Conservation (phyloP, 2,113 vertebrate genomes). For the Ascaphus truei region DNA sequence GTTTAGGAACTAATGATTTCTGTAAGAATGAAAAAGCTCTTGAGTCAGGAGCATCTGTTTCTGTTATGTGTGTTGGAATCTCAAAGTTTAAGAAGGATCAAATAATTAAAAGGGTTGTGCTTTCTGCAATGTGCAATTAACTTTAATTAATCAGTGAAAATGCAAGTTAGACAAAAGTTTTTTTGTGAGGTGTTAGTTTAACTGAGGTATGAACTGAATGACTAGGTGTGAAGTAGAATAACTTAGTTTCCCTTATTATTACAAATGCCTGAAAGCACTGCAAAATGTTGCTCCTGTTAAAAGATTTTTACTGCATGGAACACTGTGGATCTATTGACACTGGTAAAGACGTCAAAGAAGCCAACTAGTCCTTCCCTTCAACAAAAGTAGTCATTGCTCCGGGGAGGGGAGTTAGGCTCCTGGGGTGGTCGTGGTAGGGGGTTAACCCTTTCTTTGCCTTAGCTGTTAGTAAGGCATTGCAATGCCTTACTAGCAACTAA, state of each 20-base stretch:
- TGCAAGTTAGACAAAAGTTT: not conserved
- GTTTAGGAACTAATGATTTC: not conserved
- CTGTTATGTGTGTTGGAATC: not conserved
- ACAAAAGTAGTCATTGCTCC: too few relatives aligned
- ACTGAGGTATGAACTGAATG: not conserved
- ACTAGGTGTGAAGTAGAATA: not conserved
- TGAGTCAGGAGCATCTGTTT: conserved; percentile 1
- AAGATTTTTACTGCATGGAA: too few relatives aligned
- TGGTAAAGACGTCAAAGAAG: too few relatives aligned
- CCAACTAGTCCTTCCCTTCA: too few relatives aligned
- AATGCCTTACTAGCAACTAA: too few relatives aligned
- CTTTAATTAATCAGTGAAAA: not conserved
- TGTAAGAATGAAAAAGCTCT: not conserved
- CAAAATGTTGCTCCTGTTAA: too few relatives aligned
- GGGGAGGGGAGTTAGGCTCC: too few relatives aligned
- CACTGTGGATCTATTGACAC: too few relatives aligned
- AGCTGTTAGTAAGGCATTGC: too few relatives aligned
- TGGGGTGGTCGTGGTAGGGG: too few relatives aligned
- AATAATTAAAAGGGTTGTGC: not conserved
- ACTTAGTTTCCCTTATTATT: not conserved
- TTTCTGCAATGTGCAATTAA: not conserved
- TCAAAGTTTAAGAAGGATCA: not conserved
- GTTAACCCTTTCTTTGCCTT: too few relatives aligned
- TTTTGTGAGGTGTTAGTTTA: not conserved
- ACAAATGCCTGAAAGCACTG: not conserved